Percentiles rank a stretch among this genome's conserved stretches.
These are phyloP conservation scores for Sitodiplosis mosellana DNA, from an alignment of 1,140 invertebrate species.

Conservation along the genomic window DNA sequence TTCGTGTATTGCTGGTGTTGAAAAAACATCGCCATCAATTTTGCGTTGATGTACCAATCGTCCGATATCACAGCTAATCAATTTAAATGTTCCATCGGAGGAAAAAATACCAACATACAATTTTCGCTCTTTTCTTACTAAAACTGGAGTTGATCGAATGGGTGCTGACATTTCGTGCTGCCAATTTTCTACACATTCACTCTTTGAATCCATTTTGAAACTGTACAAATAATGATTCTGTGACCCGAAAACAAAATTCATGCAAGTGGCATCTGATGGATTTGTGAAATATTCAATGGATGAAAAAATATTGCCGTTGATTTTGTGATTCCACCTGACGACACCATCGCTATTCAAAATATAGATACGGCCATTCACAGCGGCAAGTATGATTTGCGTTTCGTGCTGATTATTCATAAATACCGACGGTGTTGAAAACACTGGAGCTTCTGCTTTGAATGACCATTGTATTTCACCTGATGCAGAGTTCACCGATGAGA, in stretches of 20 bases:
- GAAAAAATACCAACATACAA: not conserved
- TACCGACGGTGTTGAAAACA: conserved; percentile 1
- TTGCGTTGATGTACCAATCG: not conserved
- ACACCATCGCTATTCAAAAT: no score
- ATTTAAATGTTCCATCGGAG: conserved; percentile 1
- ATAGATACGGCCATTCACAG: no score
- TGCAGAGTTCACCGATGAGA: no score
- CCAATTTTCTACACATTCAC: not conserved
- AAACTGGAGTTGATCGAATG: conserved; percentile 2
- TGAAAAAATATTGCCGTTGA: no score
- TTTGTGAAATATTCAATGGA: no score
- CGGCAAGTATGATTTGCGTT: no score
- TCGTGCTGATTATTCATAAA: no score
- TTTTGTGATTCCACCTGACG: no score
- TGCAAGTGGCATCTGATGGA: not conserved
- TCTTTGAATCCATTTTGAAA: conserved; percentile 3
- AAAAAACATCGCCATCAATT: conserved; percentile 36
- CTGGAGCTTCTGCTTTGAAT: conserved; percentile 7
- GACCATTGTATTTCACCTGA: not conserved
- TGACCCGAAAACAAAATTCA: conserved; percentile 14
- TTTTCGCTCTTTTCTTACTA: not conserved
- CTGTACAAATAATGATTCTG: conserved; percentile 20
- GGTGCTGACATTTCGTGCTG: not conserved
- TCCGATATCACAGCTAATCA: not conserved
- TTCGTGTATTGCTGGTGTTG: conserved; percentile 32